Base-by-base conservation (phyloP, 2,888 invertebrate species). In the Drosophila nr. fundita region DNA sequence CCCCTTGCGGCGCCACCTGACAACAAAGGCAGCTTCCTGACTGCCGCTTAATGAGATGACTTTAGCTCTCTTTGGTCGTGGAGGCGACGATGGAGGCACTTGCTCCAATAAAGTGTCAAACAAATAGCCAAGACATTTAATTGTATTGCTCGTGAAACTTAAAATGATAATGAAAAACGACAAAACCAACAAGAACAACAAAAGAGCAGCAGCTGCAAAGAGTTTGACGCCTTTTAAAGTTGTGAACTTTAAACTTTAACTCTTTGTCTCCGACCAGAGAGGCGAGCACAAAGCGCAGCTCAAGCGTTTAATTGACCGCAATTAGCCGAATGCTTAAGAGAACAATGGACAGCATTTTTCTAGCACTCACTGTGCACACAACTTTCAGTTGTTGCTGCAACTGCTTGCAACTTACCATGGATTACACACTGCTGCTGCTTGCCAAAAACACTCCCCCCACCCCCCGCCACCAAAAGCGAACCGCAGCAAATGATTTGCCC, bases 51-150 rank as follows among this genome's bases (percentile, higher is more conserved):
- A 75, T 68, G 62, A 72, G 76, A 71, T 72, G 80, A 79, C 64
- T 71, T 67, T 27, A 30, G 70, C 21, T 34, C 34, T 34, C 0
- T 34, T 54, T 8, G 36, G 54, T 4, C 15, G 13, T n/a, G 54
- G 24, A 24, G 45, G 24, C 45, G 45, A 45, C 24, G 32, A 32
- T 15, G 34, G 42, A 11, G 34, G 52, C 34, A 13, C 15, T 15
- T 27, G 53, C 67, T 68, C 78, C 87, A 87, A 86, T 86, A 89
- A 86, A 86, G 76, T 89, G 89, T 71, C 89, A 89, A 87, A 86
- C 87, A 89, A 86, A 89, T 77, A 66, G 85, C 69, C 77, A 77
- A 74, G 73, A 61, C 84, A 80, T 82, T 89, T 89, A 80, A 86
- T 89, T 89, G 73, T 79, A 75, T 76, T 71, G 74, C 63, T 64